Base-by-base conservation (phyloP, 2,888 invertebrate species). In the Netelia virgata region DNA sequence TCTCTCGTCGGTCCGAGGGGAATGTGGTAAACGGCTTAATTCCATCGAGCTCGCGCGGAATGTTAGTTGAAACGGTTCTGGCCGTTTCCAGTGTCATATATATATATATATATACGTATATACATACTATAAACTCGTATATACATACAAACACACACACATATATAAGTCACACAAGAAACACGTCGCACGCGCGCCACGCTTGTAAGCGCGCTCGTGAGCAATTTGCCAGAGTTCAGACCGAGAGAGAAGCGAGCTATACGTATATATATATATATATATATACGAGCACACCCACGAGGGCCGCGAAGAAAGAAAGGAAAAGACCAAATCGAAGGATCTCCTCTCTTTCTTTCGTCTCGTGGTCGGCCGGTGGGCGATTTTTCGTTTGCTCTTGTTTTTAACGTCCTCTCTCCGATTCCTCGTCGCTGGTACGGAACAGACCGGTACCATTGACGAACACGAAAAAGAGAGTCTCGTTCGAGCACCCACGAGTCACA, bases 11-110 rank as follows among this genome's bases (percentile, higher is more conserved):
- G 75, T 73, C 63, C 77, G 43, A 82, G 76, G 82, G 83, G 87
- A 87, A 87, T 85, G 87, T 85, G 83, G 88, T 80, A 88, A 89
- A 89, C 89, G 86, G 88, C 90, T 92, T 90, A 90, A 91, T 92
- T 90, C 86, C 90, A 86, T 79, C 85, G 88, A 78, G 88, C 90
- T 89, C 88, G 90, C 90, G 83, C 75, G 91, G 92, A 92, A 92
- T 92, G 88, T 92, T 90, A 90, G 92, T 91, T 90, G 89, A 90
- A 92, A 91, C 86, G 86, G 88, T 86, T 18, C 59, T 55, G 14
- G 68, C 77, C 36, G 55, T 47, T 28, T 68, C 72, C 20, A 64
- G 20, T 53, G 36, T 78, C 61, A 78, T 72, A 78, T 64, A 41
- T 47, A 63, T 53, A 59, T 50, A 23, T 63, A 10, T 43, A 64